phyloP scores from a whole-genome alignment of 2,888 invertebrate species.

The Leptopilina myrica region DNA sequence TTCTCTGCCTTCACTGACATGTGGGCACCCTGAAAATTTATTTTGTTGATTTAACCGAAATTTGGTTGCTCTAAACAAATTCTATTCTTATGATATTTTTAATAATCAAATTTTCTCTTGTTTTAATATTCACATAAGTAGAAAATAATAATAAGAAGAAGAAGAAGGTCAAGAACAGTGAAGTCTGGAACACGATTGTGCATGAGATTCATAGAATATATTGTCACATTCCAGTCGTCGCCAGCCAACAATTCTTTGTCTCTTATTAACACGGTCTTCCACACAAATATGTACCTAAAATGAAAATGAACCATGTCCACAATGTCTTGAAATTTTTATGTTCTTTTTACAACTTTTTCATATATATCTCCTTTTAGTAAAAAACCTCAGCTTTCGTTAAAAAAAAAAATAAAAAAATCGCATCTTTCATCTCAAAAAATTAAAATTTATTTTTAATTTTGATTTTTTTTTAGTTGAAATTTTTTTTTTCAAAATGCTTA shows the following conservation, averaged over 20 bases:
- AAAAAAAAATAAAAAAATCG: too few relatives aligned
- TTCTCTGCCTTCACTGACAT: too few relatives aligned
- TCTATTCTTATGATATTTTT: too few relatives aligned
- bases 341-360: not conserved
- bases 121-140: not conserved
- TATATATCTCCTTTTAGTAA: too few relatives aligned
- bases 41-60: too few relatives aligned
- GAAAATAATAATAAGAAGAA: not conserved
- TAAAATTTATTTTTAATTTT: too few relatives aligned
- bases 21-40: too few relatives aligned
- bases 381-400: too few relatives aligned
- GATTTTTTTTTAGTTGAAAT: too few relatives aligned
- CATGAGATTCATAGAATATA: slow-evolving; percentile 15
- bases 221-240: slow-evolving; percentile 66
- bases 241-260: slow-evolving; percentile 58
- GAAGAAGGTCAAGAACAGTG: slow-evolving; percentile 11
- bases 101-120: slow-evolving; percentile 8
- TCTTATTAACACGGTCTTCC: slow-evolving; percentile 42
- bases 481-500: too few relatives aligned
- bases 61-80: too few relatives aligned
- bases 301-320: slow-evolving; percentile 23
- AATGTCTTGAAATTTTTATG: slow-evolving; percentile 19
- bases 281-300: slow-evolving; percentile 10
- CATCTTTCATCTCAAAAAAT: too few relatives aligned
- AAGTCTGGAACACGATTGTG: slow-evolving; percentile 28